phyloP scores from a whole-genome alignment of 2,888 invertebrate species.

The Acanthacorydalis orientalis region DNA sequence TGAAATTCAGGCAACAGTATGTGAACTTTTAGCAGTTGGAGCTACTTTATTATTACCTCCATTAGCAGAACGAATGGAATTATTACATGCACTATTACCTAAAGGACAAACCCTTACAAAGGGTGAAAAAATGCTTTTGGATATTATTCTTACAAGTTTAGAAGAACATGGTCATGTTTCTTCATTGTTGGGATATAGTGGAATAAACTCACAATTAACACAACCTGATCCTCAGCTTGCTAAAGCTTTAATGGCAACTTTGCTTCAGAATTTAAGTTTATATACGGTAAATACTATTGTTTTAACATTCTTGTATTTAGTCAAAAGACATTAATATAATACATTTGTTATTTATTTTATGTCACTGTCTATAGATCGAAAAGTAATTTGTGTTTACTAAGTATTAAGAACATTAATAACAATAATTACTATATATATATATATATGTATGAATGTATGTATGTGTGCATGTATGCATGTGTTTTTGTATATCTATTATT shows the following conservation, averaged over 20 bases:
- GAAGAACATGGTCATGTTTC: conserved; percentile 41
- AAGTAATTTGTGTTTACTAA: too few relatives aligned
- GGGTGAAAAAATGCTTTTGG: conserved; percentile 41
- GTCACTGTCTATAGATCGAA: too few relatives aligned
- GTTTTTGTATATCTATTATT: too few relatives aligned
- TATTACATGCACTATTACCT: conserved; percentile 36
- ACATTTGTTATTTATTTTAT: too few relatives aligned
- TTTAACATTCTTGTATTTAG: too few relatives aligned
- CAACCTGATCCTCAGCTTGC: conserved; percentile 21
- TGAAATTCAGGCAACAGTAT: conserved; percentile 33
- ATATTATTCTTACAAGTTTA: conserved; percentile 39
- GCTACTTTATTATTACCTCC: conserved; percentile 40
- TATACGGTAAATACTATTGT: conserved; percentile 30
- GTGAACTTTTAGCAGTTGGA: conserved; percentile 38
- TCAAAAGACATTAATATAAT: too few relatives aligned
- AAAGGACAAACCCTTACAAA: conserved; percentile 26
- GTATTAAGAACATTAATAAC: too few relatives aligned
- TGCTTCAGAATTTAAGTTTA: conserved; percentile 32
- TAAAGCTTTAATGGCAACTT: conserved; percentile 34
- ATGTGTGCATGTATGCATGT: too few relatives aligned
- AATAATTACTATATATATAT: too few relatives aligned
- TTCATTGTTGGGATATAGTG: conserved; percentile 32
- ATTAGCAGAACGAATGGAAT: conserved; percentile 36
- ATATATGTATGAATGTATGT: too few relatives aligned
- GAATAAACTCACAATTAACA: neutral